A percentile compares a stretch with the other conserved stretches of the same genome.
Conservation (phyloP, 1,140 invertebrate genomes). For the Belonocnema kinseyi region DNA sequence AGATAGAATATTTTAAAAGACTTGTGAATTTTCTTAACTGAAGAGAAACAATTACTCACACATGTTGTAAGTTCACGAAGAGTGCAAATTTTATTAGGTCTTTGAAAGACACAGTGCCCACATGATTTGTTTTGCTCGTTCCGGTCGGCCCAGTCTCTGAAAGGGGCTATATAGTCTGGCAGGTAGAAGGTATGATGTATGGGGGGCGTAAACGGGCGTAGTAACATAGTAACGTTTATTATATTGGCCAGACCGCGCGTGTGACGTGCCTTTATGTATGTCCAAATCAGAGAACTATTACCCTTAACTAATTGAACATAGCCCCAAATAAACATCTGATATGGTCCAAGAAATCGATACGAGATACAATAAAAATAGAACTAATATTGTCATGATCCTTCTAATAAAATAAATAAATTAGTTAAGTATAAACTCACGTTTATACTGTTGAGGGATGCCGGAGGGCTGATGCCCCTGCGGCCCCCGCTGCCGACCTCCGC, state of each 20-base stretch:
- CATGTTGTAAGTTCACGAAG: not conserved
- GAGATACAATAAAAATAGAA: constrained; percentile 36
- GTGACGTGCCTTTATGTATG: constrained; percentile 48
- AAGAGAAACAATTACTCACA: constrained; percentile 12
- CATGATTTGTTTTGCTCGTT: constrained; percentile 24
- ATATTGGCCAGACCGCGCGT: constrained; percentile 58
- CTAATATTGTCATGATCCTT: not conserved
- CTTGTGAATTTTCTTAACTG: not conserved
- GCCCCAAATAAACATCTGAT: constrained; percentile 1
- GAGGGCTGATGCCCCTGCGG: constrained; percentile 69
- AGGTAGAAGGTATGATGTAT: constrained; percentile 67
- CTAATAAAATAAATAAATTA: too few relatives aligned
- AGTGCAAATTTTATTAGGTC: constrained; percentile 23
- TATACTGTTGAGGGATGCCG: constrained; percentile 67
- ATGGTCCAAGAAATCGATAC: constrained; percentile 11
- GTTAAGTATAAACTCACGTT: constrained; percentile 64
- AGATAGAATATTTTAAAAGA: not conserved
- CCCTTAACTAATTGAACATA: constrained; percentile 35
- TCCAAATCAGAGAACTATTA: constrained; percentile 38
- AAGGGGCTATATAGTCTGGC: constrained; percentile 49
- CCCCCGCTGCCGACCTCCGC: constrained; percentile 66
- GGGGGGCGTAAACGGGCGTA: constrained; percentile 65
- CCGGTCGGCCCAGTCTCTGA: constrained; percentile 39
- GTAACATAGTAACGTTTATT: constrained; percentile 72
- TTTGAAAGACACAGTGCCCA: constrained; percentile 29